phyloP scores from a whole-genome alignment of 2,797 vertebrate species.

The Echiichthys vipera region DNA sequence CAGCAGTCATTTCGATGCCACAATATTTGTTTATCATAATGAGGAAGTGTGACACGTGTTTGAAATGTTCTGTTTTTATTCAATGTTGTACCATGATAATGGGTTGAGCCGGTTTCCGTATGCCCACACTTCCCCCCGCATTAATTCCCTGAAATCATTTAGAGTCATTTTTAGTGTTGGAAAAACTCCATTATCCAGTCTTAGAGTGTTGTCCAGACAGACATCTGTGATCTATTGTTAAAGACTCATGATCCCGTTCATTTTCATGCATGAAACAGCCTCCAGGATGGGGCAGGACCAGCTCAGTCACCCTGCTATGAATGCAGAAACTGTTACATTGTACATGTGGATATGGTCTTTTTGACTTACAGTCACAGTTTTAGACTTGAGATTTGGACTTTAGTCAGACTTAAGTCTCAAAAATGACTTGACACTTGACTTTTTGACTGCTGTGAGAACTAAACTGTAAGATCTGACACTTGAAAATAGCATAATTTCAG shows the following conservation, averaged over 20 bases:
- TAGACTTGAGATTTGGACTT: not conserved
- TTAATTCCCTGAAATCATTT: not conserved
- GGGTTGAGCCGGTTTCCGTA: not conserved
- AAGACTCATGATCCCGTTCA: not conserved
- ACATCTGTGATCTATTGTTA: not conserved
- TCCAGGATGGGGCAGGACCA: not conserved
- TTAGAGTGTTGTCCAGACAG: not conserved
- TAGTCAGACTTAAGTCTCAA: not conserved
- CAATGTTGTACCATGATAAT: not conserved
- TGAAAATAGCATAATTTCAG: not conserved
- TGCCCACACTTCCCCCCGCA: not conserved
- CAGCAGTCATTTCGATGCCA: constrained; percentile 39
- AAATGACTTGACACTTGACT: not conserved
- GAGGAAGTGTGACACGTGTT: not conserved
- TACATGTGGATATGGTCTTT: not conserved
- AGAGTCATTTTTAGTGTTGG: not conserved
- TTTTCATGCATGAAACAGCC: not conserved
- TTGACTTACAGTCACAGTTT: not conserved
- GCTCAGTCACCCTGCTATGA: not conserved
- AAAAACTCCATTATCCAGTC: not conserved
- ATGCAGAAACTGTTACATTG: not conserved
- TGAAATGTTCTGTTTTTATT: not conserved
- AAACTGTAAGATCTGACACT: not conserved
- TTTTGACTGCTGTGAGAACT: not conserved
- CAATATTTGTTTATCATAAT: not conserved